These are phyloP conservation scores for Listronotus oregonensis DNA, from an alignment of 1,140 invertebrate genomes.

Conservation along the genomic window DNA sequence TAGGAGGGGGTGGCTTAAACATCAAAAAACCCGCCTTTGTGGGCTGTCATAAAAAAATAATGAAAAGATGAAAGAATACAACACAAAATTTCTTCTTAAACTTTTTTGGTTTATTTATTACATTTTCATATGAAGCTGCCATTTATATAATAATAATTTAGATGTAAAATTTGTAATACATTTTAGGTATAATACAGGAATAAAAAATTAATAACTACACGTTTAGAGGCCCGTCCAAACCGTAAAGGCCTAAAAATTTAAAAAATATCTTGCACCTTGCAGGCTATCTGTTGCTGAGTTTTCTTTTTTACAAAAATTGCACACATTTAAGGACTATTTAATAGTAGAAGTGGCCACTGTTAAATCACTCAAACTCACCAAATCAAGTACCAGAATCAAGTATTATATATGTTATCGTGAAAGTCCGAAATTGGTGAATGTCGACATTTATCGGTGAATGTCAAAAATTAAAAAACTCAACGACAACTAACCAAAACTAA, in stretches of 20 bases:
- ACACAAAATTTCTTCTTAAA: slow-evolving; percentile 13
- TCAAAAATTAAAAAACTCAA: too few relatives aligned
- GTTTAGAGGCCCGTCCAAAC: slow-evolving; percentile 20
- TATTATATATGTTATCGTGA: too few relatives aligned
- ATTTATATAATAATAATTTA: slow-evolving; percentile 23
- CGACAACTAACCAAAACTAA: too few relatives aligned
- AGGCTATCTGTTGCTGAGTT: slow-evolving; percentile 2
- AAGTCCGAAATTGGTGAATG: too few relatives aligned
- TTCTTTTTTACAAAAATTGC: slow-evolving; percentile 12
- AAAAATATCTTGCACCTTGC: slow-evolving; percentile 20
- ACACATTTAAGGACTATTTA: slow-evolving; percentile 6
- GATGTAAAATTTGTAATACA: slow-evolving; percentile 26
- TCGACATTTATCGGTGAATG: too few relatives aligned
- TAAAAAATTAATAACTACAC: slow-evolving; percentile 16
- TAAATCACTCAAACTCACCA: too few relatives aligned
- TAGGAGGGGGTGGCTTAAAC: too few relatives aligned
- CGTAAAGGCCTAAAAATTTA: slow-evolving; percentile 1
- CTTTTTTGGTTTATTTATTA: slow-evolving; percentile 20
- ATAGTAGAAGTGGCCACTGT: too few relatives aligned
- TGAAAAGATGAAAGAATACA: slow-evolving; percentile 1
- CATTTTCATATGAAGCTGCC: slow-evolving; percentile 25
- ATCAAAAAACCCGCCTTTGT: too few relatives aligned
- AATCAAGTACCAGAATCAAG: too few relatives aligned
- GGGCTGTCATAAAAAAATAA: too few relatives aligned
- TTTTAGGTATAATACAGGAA: slow-evolving; percentile 28